These are phyloP conservation scores for Haliclona indistincta DNA, from an alignment of 37 sponge, comb jelly and placozoan species.

Conservation along the genomic window DNA sequence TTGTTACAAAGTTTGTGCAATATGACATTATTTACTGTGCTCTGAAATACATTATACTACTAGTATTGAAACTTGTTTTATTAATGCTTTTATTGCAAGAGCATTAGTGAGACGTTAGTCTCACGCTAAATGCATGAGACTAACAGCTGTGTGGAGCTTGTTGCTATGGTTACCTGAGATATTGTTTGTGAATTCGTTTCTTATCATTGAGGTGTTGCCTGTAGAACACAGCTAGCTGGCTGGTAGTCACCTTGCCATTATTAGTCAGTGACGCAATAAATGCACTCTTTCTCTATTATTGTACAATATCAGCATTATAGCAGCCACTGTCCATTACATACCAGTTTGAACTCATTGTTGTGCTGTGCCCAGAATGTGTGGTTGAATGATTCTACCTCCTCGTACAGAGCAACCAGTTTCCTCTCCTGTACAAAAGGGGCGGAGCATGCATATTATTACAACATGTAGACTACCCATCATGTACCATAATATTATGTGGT, in stretches of 20 bases:
- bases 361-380: constrained; percentile 53
- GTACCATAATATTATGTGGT: neutral
- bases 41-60: too few species aligned
- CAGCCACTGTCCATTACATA: neutral
- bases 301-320: neutral
- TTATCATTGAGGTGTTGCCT: constrained; percentile 31
- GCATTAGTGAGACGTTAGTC: too few species aligned
- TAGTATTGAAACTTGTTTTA: too few species aligned
- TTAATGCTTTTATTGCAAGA: too few species aligned
- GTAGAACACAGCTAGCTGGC: constrained; percentile 35
- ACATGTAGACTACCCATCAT: neutral
- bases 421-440: constrained; percentile 15
- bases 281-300: constrained; percentile 6
- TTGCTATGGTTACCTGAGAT: constrained; percentile 28
- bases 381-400: constrained; percentile 22
- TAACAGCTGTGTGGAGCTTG: too few species aligned
- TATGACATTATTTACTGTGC: too few species aligned
- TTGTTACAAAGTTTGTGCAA: too few species aligned
- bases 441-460: constrained; percentile 3
- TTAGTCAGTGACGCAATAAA: too few species aligned
- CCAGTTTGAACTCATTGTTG: constrained; percentile 42
- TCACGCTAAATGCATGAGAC: too few species aligned
- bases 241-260: constrained; percentile 10
- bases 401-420: constrained; percentile 11
- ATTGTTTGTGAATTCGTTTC: constrained; percentile 5